These are phyloP conservation scores for Enteromius mattozi DNA, from an alignment of 2,797 vertebrate species.

Conservation along the genomic window DNA sequence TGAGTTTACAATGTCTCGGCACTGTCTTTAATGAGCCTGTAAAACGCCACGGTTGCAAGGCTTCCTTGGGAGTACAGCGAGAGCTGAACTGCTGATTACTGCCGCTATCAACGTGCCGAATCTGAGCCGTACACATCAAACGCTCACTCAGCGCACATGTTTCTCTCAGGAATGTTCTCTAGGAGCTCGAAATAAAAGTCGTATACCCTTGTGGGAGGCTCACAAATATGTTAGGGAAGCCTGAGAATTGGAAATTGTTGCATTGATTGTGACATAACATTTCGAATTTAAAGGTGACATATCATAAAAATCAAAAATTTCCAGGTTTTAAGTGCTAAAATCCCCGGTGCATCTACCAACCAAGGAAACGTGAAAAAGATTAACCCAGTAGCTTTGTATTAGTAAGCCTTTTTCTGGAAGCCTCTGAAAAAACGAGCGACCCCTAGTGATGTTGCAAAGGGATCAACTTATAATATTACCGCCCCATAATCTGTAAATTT, in stretches of 20 bases:
- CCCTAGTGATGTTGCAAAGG: no score
- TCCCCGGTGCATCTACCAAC: no score
- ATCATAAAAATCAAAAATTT: no score
- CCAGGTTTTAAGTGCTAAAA: no score
- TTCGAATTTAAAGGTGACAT: background rate
- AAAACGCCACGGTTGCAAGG: conserved; percentile 45
- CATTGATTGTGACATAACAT: background rate
- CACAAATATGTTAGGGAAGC: conserved; percentile 45
- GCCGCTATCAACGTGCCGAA: conserved; percentile 40
- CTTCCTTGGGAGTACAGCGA: conserved; percentile 27
- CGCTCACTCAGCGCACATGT: conserved; percentile 42
- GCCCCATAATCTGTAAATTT: no score
- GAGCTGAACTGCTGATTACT: conserved; percentile 26
- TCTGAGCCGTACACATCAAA: conserved; percentile 52
- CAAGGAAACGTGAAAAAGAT: no score
- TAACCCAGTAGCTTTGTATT: no score
- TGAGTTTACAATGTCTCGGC: conserved; percentile 44
- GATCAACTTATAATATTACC: no score
- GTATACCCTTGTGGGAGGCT: conserved; percentile 23
- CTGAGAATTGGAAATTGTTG: conserved; percentile 26
- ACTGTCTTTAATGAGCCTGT: conserved; percentile 60
- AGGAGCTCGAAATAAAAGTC: conserved; percentile 43
- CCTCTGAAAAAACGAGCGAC: no score
- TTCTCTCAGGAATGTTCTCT: conserved; percentile 47
- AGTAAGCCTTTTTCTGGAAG: no score